Evolutionary conservation across 1,140 invertebrate species (phyloP).

Genomic region (Apis cerana): DNA sequence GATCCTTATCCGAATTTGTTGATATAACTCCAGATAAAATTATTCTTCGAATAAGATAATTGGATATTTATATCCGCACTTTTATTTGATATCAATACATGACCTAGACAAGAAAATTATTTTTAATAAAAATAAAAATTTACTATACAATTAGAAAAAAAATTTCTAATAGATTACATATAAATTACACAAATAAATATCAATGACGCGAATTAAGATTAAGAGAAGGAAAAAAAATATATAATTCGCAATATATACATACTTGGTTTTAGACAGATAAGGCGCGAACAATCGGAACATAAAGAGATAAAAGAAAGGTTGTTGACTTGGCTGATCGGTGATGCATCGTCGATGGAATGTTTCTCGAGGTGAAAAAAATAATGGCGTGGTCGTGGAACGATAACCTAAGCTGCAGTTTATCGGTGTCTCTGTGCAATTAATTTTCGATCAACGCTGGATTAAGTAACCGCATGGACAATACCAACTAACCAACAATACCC

Average conservation of each 20-base stretch:
- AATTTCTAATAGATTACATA: not conserved
- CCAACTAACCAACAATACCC: not conserved
- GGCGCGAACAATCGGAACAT: not conserved
- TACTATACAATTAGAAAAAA: too few species aligned
- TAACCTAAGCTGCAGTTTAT: conserved; percentile 37
- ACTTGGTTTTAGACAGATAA: not conserved
- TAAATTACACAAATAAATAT: not conserved
- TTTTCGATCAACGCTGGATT: conserved; percentile 22
- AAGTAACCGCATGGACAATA: not conserved
- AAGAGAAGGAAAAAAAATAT: not conserved
- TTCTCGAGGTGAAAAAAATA: conserved; percentile 29
- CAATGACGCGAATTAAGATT: not conserved
- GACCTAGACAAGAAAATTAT: too few species aligned
- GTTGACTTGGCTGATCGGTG: conserved; percentile 21
- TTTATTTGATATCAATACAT: too few species aligned
- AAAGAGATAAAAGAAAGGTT: conserved; percentile 27
- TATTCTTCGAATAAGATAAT: not conserved
- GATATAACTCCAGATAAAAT: conserved; percentile 1
- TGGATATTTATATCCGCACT: not conserved
- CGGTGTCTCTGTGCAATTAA: conserved; percentile 10
- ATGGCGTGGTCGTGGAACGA: conserved; percentile 14
- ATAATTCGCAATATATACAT: not conserved
- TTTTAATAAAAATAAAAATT: too few species aligned
- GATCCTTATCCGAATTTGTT: not conserved
- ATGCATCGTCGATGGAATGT: conserved; percentile 26